Conservation (phyloP, 2,113 vertebrate species). For the Mystacornis crossleyi region DNA sequence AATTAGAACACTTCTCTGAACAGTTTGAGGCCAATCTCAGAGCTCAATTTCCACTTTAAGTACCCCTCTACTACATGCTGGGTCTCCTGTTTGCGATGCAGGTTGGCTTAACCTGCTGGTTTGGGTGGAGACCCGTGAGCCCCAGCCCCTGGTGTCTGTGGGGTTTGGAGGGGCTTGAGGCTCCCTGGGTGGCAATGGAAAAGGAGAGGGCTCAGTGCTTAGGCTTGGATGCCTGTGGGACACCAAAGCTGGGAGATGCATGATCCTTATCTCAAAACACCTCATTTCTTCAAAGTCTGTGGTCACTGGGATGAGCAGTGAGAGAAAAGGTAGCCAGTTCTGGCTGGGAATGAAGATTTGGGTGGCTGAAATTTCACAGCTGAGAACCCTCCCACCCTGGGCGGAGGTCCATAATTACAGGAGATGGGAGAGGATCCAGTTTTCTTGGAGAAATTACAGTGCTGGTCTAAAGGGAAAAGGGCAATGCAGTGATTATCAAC, state of each 20-base stretch:
- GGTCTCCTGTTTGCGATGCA: neutral
- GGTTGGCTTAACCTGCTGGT: neutral
- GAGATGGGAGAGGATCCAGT: neutral
- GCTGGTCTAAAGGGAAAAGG: neutral
- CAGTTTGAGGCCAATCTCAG: neutral
- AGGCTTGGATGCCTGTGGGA: neutral
- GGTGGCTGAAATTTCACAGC: neutral
- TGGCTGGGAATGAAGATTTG: neutral
- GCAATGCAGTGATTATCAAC: neutral
- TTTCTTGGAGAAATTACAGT: neutral
- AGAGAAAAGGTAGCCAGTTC: rapidly evolving
- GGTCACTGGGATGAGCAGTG: neutral
- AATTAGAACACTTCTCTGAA: neutral
- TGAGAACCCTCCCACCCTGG: neutral
- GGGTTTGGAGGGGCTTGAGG: neutral
- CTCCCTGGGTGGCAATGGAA: rapidly evolving
- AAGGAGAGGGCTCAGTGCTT: neutral
- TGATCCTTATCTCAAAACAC: neutral
- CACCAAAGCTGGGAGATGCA: neutral
- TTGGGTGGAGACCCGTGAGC: neutral
- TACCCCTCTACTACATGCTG: neutral
- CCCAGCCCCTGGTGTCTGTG: neutral
- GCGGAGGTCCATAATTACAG: neutral
- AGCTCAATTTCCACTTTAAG: neutral
- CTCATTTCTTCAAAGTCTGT: neutral